Conservation (phyloP, 2,888 invertebrate genomes). For the Lasiommata megera region DNA sequence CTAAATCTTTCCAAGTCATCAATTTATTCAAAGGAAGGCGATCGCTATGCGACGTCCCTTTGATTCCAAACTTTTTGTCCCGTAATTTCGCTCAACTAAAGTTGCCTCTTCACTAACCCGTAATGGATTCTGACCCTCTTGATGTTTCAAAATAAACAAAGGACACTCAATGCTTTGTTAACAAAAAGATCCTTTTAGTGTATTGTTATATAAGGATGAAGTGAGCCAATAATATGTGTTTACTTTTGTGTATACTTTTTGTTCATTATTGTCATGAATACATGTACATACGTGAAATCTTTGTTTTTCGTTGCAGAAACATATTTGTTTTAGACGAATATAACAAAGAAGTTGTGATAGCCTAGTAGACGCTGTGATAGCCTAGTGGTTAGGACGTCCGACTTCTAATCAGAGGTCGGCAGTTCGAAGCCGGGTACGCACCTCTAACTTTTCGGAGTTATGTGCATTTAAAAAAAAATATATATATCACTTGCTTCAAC, state of each 20-base stretch:
- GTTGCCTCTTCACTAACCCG: slow-evolving; percentile 46
- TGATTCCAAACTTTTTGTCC: slow-evolving; percentile 24
- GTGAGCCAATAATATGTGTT: slow-evolving; percentile 23
- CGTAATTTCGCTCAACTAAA: slow-evolving; percentile 31
- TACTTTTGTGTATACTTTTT: slow-evolving; percentile 9
- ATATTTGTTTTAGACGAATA: no score
- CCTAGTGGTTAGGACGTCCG: no score
- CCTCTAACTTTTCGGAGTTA: no score
- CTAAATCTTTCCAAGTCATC: background rate
- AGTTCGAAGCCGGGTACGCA: no score
- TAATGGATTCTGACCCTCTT: slow-evolving; percentile 56
- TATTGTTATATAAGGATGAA: slow-evolving; percentile 25
- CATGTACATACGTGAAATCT: background rate
- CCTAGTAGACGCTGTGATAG: no score
- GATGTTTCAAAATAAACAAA: slow-evolving; percentile 59
- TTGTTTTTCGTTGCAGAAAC: background rate
- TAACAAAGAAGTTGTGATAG: no score
- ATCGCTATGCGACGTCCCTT: slow-evolving; percentile 21
- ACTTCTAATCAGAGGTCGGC: no score
- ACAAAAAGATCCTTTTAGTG: slow-evolving; percentile 31
- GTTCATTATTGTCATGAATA: background rate
- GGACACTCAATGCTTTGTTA: slow-evolving; percentile 40
- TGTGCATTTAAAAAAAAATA: no score
- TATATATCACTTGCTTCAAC: no score
- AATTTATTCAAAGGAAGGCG: slow-evolving; percentile 21